Conservation (phyloP, 2,888 invertebrate species). For the Torymus aiolomorphi region DNA sequence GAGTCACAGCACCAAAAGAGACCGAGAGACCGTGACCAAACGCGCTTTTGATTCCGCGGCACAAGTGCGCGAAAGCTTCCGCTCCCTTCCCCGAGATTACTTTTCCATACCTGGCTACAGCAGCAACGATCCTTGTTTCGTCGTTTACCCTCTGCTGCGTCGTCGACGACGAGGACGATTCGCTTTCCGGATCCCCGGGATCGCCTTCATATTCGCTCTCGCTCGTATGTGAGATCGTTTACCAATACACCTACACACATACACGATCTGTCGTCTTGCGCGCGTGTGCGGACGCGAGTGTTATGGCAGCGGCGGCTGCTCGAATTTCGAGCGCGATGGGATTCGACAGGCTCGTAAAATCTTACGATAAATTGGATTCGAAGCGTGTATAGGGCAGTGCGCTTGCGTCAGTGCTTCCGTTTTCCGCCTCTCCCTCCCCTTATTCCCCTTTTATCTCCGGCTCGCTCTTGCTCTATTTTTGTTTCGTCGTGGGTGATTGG, state of each 20-base stretch:
- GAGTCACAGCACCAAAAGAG: background rate
- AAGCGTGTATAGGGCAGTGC: background rate
- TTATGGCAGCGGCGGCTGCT: background rate
- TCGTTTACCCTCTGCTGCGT: slow-evolving; percentile 28
- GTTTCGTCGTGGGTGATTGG: slow-evolving; percentile 23
- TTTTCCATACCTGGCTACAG: slow-evolving; percentile 18
- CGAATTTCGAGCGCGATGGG: slow-evolving; percentile 35
- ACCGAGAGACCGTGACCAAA: slow-evolving; percentile 1
- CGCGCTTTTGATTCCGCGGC: slow-evolving; percentile 21
- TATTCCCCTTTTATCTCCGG: background rate
- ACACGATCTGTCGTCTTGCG: too few relatives aligned
- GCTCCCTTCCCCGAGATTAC: slow-evolving; percentile 32
- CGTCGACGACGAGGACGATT: slow-evolving; percentile 7
- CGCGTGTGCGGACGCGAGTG: too few relatives aligned
- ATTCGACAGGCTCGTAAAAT: slow-evolving; percentile 45
- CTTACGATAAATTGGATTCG: slow-evolving; percentile 51
- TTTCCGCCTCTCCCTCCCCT: slow-evolving; percentile 6
- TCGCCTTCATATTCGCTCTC: slow-evolving; percentile 35
- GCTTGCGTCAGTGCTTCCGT: background rate
- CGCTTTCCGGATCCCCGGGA: background rate
- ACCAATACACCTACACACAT: too few relatives aligned
- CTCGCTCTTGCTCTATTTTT: background rate
- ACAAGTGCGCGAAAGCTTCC: slow-evolving; percentile 12
- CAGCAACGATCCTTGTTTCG: slow-evolving; percentile 13
- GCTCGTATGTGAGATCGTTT: background rate